Conservation (phyloP, 2,888 invertebrate genomes). For the Meghimatium bilineatum region DNA sequence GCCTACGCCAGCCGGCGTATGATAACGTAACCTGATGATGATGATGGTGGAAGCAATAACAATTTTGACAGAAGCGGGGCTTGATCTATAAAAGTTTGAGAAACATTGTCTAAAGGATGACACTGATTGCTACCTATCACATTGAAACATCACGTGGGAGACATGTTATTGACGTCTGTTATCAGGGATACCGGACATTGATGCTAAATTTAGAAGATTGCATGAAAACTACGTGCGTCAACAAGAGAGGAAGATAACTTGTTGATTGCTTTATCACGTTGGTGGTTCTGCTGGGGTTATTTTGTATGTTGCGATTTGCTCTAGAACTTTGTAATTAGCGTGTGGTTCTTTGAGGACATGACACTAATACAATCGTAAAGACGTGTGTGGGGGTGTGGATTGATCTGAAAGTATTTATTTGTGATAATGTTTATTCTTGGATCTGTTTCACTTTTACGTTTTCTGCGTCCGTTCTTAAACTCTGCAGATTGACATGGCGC, state of each 20-base stretch:
- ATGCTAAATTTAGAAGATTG: not conserved
- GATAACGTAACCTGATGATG: no score
- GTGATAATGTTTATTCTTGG: no score
- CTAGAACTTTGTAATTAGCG: not conserved
- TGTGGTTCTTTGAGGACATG: not conserved
- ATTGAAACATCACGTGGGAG: not conserved
- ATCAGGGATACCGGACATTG: not conserved
- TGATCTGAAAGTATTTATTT: no score
- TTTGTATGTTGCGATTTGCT: not conserved
- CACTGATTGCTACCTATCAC: not conserved
- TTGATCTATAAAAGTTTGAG: no score
- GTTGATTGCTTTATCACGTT: not conserved
- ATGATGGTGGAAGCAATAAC: no score
- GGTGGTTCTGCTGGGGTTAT: not conserved
- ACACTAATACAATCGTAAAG: not conserved
- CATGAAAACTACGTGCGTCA: not conserved
- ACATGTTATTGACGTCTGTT: not conserved
- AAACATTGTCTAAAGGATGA: no score
- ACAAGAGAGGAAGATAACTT: not conserved
- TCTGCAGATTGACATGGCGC: no score
- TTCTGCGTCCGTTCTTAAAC: no score
- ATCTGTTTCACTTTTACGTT: no score
- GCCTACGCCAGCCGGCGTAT: no score
- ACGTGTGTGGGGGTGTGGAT: not conserved
- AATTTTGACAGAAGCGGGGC: no score